Evolutionary conservation across 2,113 vertebrate species (phyloP).

Genomic region (Stegostoma tigrinum): DNA sequence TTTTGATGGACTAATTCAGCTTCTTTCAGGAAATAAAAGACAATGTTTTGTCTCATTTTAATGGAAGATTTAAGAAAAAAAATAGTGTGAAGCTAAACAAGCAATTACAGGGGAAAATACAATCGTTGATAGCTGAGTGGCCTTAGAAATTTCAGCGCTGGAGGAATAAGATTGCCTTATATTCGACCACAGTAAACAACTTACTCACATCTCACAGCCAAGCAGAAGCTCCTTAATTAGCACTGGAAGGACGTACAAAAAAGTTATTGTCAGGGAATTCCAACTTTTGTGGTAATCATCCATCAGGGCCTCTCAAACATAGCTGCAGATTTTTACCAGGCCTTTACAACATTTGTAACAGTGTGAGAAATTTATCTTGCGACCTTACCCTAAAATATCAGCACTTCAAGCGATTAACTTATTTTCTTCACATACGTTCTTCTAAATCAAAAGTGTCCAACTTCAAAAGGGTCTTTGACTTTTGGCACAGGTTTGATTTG

Average conservation of each 20-base stretch:
- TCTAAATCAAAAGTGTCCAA: neutral
- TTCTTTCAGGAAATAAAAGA: neutral
- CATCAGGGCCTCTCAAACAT: neutral
- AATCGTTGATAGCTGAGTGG: neutral
- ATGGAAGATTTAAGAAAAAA: neutral
- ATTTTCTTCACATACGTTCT: neutral
- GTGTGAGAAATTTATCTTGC: neutral
- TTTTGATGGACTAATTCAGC: constrained; percentile 18
- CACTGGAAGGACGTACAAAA: neutral
- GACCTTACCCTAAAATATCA: neutral
- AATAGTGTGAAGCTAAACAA: neutral
- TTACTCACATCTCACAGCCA: neutral
- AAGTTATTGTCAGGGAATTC: neutral
- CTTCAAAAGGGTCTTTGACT: neutral
- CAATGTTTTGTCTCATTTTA: constrained; percentile 31
- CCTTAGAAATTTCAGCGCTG: neutral
- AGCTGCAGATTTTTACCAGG: neutral
- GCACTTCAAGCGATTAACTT: neutral
- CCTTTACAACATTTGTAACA: neutral
- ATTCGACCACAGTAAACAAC: neutral
- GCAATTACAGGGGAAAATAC: constrained; percentile 17
- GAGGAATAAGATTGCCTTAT: neutral
- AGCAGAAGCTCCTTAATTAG: constrained; percentile 23
- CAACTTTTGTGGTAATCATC: neutral
- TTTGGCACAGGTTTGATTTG: neutral